Evolutionary conservation across 2,797 vertebrate species (phyloP), one percentile per base, ranked within the genome.

Genomic region (Gadopsis bispinosus): DNA sequence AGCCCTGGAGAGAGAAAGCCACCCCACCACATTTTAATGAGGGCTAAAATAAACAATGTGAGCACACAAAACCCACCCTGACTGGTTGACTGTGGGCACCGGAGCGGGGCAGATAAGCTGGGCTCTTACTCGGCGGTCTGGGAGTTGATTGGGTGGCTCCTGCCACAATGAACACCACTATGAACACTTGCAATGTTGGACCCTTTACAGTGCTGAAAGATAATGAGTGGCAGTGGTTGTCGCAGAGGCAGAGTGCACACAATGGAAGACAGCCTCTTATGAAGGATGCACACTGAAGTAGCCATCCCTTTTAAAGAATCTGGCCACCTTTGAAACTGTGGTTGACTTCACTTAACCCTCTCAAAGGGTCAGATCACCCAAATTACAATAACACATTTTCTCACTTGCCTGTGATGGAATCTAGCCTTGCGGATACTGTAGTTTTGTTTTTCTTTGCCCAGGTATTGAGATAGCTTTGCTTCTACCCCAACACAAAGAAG

Each of bases 21-120:
- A 89, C 87, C 87, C 81, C 84, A 90, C 93, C 93, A 82, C 93
- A 93, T 89, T 91, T 94, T 94, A 94, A 94, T 91, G 85, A 86
- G 83, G 84, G 87, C 54, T 92, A 93, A 92, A 92, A 93, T 93
- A 93, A 93, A 93, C 92, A 93, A 92, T 83, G 87, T 79, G 69
- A 90, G 81, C 90, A 88, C 90, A 94, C 84, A 91, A 84, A 89
- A 92, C 88, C 90, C 85, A 89, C 86, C 81, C 89, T 71, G 88
- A 84, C 89, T 90, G 88, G 89, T 89, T 94, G 89, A 92, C 88
- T 91, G 84, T 73, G 86, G 88, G 86, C 91, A 73, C 77, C 86
- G 82, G 65, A 86, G 83, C 35, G 31, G 67, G 69, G 69, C 54
- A 85, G 91, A 92, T 87, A 90, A 89, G 79, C 79, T 4, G 70